phyloP scores from a whole-genome alignment of 2,797 vertebrate genomes.

The Poecilia wingei region DNA sequence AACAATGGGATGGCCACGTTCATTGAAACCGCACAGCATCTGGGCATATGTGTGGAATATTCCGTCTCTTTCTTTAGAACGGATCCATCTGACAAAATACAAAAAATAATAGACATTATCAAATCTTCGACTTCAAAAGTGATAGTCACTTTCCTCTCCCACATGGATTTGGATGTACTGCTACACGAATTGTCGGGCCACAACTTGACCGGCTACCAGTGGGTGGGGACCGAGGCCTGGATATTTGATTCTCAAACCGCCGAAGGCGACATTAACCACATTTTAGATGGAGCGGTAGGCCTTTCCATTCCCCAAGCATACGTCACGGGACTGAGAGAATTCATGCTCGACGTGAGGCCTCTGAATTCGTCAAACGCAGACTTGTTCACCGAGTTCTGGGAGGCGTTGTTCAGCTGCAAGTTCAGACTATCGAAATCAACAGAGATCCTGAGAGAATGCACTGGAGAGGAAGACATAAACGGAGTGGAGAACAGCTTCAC shows the following conservation, averaged over 20 bases:
- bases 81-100: slow-evolving; percentile 5
- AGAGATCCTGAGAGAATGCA: not conserved
- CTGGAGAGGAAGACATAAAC: slow-evolving; percentile 2
- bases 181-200: not conserved
- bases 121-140: slow-evolving; percentile 7
- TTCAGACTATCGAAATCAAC: not conserved
- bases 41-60: slow-evolving; percentile 73
- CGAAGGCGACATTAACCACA: not conserved
- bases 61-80: slow-evolving; percentile 39
- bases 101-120: slow-evolving; percentile 6
- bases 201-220: slow-evolving; percentile 8
- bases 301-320: slow-evolving; percentile 3
- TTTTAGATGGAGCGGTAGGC: slow-evolving; percentile 7
- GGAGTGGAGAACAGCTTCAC: slow-evolving; percentile 9
- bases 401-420: not conserved
- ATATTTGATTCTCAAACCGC: slow-evolving; percentile 15
- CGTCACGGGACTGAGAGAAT: slow-evolving; percentile 1
- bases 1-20: slow-evolving; percentile 70
- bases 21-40: slow-evolving; percentile 50
- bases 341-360: slow-evolving; percentile 4
- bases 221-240: slow-evolving; percentile 14
- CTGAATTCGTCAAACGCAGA: slow-evolving; percentile 5
- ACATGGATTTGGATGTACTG: slow-evolving; percentile 6
- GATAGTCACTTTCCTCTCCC: slow-evolving; percentile 7
- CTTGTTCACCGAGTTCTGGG: slow-evolving; percentile 10